A percentile compares a stretch with the other conserved stretches of the same genome.
phyloP scores from a whole-genome alignment of 2,888 invertebrate genomes.

The Trachelus stipa region DNA sequence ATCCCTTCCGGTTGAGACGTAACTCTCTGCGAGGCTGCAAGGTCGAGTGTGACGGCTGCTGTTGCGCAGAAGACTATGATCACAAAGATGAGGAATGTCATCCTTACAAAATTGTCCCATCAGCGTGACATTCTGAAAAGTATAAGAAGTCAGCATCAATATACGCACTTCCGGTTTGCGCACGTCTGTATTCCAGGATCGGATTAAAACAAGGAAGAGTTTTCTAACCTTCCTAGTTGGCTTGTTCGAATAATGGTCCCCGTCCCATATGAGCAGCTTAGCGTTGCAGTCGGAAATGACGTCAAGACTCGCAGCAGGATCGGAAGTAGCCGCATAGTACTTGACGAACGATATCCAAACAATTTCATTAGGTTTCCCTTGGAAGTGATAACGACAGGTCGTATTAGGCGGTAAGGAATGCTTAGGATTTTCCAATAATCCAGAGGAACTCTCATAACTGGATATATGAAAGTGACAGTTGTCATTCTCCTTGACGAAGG shows the following conservation, averaged over 20 bases:
- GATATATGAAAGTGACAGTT: constrained; percentile 83
- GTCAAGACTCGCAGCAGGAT: constrained; percentile 74
- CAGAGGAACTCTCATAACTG: constrained; percentile 80
- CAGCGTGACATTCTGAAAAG: constrained; percentile 69
- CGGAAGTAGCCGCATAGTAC: constrained; percentile 80
- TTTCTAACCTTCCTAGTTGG: constrained; percentile 19
- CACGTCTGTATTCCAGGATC: neutral
- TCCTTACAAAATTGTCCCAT: constrained; percentile 83
- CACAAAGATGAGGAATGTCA: constrained; percentile 80
- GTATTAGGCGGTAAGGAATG: constrained; percentile 86
- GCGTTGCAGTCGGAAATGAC: constrained; percentile 79
- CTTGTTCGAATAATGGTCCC: constrained; percentile 62
- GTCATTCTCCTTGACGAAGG: constrained; percentile 79
- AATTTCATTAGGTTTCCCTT: constrained; percentile 80
- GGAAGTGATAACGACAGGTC: constrained; percentile 83
- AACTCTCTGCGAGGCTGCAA: constrained; percentile 78
- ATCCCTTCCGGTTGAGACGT: constrained; percentile 81
- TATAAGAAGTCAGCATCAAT: neutral
- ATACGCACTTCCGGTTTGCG: neutral
- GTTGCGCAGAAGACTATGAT: constrained; percentile 79
- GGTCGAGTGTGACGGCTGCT: constrained; percentile 79
- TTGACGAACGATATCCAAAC: constrained; percentile 88
- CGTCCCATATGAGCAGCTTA: constrained; percentile 81
- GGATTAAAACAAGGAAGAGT: neutral
- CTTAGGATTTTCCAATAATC: constrained; percentile 79